These are phyloP conservation scores for Rhinichthys klamathensis DNA, from an alignment of 2,113 vertebrate genomes.

Conservation along the genomic window DNA sequence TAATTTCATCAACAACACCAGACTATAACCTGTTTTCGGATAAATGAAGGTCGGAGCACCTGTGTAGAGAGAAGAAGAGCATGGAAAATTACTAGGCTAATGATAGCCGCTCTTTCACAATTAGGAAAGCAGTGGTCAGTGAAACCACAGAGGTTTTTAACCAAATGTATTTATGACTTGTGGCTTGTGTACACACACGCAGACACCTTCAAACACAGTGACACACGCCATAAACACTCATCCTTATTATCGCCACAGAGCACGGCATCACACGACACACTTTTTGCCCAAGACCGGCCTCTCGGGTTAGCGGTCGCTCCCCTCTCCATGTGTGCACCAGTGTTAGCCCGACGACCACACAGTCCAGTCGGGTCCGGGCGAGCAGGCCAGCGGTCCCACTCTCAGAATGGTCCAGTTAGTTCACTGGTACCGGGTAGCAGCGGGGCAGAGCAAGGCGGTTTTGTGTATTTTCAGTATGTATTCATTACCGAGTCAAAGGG, in stretches of 20 bases:
- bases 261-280: conserved; percentile 11
- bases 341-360: conserved; percentile 70
- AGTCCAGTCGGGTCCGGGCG: conserved; percentile 70
- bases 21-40: background rate
- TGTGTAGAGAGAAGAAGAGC: conserved; percentile 18
- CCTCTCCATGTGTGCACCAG: conserved; percentile 69
- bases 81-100: conserved; percentile 76
- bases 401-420: conserved; percentile 72
- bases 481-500: conserved; percentile 90
- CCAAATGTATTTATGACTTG: conserved; percentile 76
- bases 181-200: conserved; percentile 59
- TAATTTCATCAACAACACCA: background rate
- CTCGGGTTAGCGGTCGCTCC: conserved; percentile 60
- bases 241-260: conserved; percentile 29
- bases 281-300: conserved; percentile 12
- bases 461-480: conserved; percentile 87
- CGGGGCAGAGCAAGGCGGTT: conserved; percentile 73
- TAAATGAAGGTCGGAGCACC: conserved; percentile 17
- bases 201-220: conserved; percentile 21
- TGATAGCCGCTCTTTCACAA: conserved; percentile 68
- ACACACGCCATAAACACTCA: conserved; percentile 49
- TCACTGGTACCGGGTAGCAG: conserved; percentile 76
- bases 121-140: conserved; percentile 66
- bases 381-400: conserved; percentile 66
- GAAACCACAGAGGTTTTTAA: conserved; percentile 51